Evolutionary conservation across 2,113 vertebrate genomes (phyloP).

Genomic region (Caloenas nicobarica): DNA sequence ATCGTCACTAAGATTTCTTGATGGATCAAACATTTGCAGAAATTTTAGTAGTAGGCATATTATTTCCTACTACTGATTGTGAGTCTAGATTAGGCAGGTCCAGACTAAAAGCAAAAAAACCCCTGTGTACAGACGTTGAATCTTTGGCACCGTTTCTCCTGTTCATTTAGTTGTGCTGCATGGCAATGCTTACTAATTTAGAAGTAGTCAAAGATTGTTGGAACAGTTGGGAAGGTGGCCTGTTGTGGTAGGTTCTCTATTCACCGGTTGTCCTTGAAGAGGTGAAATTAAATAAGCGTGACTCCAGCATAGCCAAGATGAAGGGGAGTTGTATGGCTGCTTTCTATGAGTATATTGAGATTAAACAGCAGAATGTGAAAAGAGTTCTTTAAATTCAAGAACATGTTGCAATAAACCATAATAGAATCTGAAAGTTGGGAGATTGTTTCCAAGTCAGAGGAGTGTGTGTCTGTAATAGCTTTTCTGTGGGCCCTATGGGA

Average conservation of each 20-base stretch:
- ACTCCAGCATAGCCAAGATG: background rate
- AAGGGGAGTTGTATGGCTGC: background rate
- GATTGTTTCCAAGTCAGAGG: background rate
- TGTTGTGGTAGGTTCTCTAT: background rate
- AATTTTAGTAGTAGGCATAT: background rate
- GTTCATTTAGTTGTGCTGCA: background rate
- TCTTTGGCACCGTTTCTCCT: background rate
- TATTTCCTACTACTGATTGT: background rate
- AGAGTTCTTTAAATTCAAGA: background rate
- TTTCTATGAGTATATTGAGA: background rate
- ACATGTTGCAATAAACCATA: background rate
- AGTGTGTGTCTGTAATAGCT: background rate
- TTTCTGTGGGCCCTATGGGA: background rate
- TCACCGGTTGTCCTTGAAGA: background rate
- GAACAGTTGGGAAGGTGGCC: background rate
- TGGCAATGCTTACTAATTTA: background rate
- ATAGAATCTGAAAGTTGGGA: background rate
- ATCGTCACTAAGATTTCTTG: background rate
- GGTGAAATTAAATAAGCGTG: background rate
- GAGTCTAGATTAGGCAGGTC: background rate
- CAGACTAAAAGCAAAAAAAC: background rate
- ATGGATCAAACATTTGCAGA: background rate
- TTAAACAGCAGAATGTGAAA: background rate
- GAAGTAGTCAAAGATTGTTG: accelerated
- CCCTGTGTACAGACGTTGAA: background rate